Conservation (phyloP, 2,113 vertebrate species). For the Gallinago jamesoni region DNA sequence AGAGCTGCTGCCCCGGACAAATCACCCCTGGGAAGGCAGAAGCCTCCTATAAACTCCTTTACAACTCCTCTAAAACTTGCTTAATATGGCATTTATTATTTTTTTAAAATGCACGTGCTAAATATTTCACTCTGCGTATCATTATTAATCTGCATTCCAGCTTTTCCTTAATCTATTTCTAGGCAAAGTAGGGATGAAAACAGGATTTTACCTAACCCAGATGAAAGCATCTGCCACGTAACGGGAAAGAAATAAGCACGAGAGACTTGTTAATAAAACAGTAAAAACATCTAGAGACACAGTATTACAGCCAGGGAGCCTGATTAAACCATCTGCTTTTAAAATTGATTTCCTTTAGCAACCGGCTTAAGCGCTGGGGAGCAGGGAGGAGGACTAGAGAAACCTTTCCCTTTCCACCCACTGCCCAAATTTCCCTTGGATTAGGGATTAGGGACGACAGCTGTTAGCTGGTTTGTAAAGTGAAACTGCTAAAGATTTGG, state of each 20-base stretch:
- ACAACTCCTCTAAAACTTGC: not conserved
- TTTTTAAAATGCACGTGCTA: not conserved
- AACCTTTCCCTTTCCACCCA: not conserved
- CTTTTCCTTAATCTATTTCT: slow-evolving; percentile 17
- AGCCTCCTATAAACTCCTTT: not conserved
- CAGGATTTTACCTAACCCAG: not conserved
- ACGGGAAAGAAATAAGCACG: not conserved
- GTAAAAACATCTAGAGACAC: not conserved
- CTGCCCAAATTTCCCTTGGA: not conserved
- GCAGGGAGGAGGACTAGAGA: not conserved
- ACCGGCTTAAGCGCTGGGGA: rapidly evolving
- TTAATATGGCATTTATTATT: not conserved
- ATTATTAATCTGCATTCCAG: not conserved
- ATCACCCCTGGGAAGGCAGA: not conserved
- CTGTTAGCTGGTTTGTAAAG: not conserved
- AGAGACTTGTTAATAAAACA: slow-evolving; percentile 21
- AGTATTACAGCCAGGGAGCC: not conserved
- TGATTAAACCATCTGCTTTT: slow-evolving; percentile 27
- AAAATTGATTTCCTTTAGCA: not conserved
- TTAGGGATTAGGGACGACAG: not conserved
- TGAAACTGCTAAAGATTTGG: not conserved
- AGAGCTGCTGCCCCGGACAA: not conserved
- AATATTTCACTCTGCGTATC: not conserved
- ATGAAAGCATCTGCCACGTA: slow-evolving; percentile 43
- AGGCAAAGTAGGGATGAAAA: not conserved